These are phyloP conservation scores for Lepidochitona cinerea DNA, from an alignment of 2,888 invertebrate genomes.

Conservation along the genomic window DNA sequence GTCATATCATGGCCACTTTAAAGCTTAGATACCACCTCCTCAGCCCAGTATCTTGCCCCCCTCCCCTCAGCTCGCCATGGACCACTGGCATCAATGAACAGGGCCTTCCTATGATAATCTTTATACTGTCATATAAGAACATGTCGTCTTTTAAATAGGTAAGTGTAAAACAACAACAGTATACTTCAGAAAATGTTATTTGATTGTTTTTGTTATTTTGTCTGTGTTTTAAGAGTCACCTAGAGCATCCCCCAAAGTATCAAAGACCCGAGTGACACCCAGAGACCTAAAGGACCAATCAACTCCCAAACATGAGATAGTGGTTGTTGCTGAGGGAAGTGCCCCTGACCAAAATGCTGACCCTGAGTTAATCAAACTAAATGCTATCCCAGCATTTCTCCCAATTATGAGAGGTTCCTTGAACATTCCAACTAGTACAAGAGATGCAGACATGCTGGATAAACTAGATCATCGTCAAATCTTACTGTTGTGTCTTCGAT, in stretches of 20 bases:
- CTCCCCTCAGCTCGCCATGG: no score
- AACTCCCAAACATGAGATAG: slow-evolving; percentile 62
- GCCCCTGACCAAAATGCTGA: slow-evolving; percentile 50
- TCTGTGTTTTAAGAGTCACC: neutral
- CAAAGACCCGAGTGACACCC: slow-evolving; percentile 26
- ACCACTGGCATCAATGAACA: no score
- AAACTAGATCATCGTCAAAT: slow-evolving; percentile 79
- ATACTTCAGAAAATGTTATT: no score
- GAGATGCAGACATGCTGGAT: slow-evolving; percentile 90
- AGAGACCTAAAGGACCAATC: slow-evolving; percentile 23
- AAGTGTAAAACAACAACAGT: no score
- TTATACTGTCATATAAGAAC: no score
- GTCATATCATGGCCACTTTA: no score
- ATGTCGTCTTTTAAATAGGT: no score
- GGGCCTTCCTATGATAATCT: no score
- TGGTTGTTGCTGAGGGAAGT: slow-evolving; percentile 64
- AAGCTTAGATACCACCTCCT: no score
- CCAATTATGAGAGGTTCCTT: slow-evolving; percentile 93
- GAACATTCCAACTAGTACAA: slow-evolving; percentile 79
- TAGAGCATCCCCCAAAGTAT: slow-evolving; percentile 8
- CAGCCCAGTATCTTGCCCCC: no score
- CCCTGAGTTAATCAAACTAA: slow-evolving; percentile 61
- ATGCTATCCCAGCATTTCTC: slow-evolving; percentile 87
- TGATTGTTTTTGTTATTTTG: no score
- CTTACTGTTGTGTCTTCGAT: slow-evolving; percentile 82